Evolutionary conservation across 2,797 vertebrate genomes (phyloP), one percentile per base, ranked within the genome.

Genomic region (Pangasius krempfi): DNA sequence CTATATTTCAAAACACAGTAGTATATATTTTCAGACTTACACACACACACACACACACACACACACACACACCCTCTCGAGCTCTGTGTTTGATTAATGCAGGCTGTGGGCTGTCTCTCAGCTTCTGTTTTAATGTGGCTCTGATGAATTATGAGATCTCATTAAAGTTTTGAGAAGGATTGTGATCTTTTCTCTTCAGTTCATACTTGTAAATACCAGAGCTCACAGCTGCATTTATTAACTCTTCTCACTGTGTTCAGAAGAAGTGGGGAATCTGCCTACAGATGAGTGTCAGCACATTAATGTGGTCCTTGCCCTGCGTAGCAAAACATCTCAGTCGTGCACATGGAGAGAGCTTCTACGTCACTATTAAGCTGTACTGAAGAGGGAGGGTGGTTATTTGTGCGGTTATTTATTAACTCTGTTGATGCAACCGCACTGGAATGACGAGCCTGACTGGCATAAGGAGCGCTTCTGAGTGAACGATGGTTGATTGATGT

Each of bases 331-430:
- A 54, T 79, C 37, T 79, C 68, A 83, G 50, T 66, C 40, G 30
- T 75, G 44, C 70, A 47, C 72, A 79, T 78, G 60, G 16, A 84
- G 79, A 22, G 37, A 72, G 88, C 56, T n/a, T 20, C 52, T 60
- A 80, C 22, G 20, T 68, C 47, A 84, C 68, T 47, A 1, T 30
- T 84, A 86, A 86, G 70, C 73, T 79, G 2, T 64, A 30, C 40
- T 47, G 44, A 47, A 79, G 87, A 33, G 33, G 16, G 30, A 64
- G 20, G 20, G 56, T 14, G 40, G 40, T 44, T 44, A 44, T 44
- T 44, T 84, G 47, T 80, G 66, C 60, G 25, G 25, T 40, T 82
- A 30, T 86, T 58, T 83, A 85, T 88, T 18, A 60, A 58, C 84
- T 84, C 33, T 27, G 64, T 33, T 16, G 22, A 54, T 47, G 37